These are phyloP conservation scores for Bathynomus jamesi DNA, from an alignment of 1,140 invertebrate genomes.

Conservation along the genomic window DNA sequence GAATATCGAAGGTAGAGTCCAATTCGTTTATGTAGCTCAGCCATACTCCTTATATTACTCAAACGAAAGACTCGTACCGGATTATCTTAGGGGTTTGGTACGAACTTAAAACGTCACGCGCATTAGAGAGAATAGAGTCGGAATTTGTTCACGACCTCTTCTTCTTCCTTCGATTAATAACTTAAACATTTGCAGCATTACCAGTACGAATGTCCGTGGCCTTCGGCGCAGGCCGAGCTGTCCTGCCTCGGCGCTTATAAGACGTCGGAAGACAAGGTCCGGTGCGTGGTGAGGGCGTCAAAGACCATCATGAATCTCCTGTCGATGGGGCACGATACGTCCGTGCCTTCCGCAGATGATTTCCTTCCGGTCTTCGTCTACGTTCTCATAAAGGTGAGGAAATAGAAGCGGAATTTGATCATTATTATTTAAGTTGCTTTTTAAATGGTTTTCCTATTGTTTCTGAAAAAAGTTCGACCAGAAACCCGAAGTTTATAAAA, in stretches of 20 bases:
- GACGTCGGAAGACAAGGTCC: conserved; percentile 89
- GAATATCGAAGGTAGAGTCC: conserved; percentile 58
- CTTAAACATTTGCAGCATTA: conserved; percentile 45
- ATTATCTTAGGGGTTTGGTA: no score
- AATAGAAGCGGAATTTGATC: no score
- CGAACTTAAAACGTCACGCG: no score
- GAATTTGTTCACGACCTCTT: conserved; percentile 25
- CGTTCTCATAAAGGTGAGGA: conserved; percentile 81
- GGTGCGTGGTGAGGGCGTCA: conserved; percentile 75
- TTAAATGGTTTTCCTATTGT: no score
- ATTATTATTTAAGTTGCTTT: no score
- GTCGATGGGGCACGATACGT: conserved; percentile 65
- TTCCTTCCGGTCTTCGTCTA: conserved; percentile 93
- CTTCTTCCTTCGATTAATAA: conserved; percentile 12
- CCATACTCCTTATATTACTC: no score
- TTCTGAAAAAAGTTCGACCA: no score
- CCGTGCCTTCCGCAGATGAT: conserved; percentile 91
- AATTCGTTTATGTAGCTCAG: conserved; percentile 1
- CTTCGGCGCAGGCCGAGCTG: conserved; percentile 92
- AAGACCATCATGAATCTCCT: conserved; percentile 83
- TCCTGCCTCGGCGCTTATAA: conserved; percentile 85
- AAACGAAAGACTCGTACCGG: no score
- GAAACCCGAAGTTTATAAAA: no score
- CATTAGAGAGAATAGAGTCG: no score
- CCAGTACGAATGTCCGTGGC: conserved; percentile 89